Base-by-base conservation (phyloP, 2,797 vertebrate genomes). In the Pipistrellus nathusii region DNA sequence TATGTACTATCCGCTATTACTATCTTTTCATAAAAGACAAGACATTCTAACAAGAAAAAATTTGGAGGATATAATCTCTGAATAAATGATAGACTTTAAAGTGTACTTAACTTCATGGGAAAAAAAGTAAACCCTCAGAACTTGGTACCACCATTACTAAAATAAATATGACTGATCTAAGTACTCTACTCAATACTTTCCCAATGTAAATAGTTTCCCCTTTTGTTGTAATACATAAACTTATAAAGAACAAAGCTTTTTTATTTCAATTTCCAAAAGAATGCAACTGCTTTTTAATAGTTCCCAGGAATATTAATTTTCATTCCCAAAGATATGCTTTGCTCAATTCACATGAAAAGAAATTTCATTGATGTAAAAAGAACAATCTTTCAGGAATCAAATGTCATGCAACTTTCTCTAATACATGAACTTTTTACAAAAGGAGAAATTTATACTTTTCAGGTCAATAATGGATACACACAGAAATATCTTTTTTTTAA, bases 191-290 rank as follows among this genome's bases (percentile, higher is more conserved):
- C 77, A 95, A 77, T 8, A 82, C 62, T 72, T 85, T 94, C 48
- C 84, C 86, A 96, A 84, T 85, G 93, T 84, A 93, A 81, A 71
- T 51, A 41, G 62, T 38, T 94, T 73, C 53, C 30, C 76, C 38
- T 94, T 94, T 73, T 85, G 51, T 81, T 89, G 21, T 51, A 96
- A 94, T n/a, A 86, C 7, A 93, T 57, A 94, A 90, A 92, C 9
- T 21, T 62, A 82, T 30, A 72, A 83, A 95, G 55, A 96, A 90
- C 87, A 96, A 94, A 93, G 84, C 32, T 78, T 92, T 96, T 93
- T 90, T 82, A 95, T 96, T 95, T 95, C 55, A 41, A 44, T 92
- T 96, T 96, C 73, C 32, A 94, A 95, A 97, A 85, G 72, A 95
- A 93, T 93, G 75, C 7, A 95, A 83, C 35, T 82, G 59, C 35